Base-by-base conservation (phyloP, 2,888 invertebrate species). In the Hoplodrina ambigua region DNA sequence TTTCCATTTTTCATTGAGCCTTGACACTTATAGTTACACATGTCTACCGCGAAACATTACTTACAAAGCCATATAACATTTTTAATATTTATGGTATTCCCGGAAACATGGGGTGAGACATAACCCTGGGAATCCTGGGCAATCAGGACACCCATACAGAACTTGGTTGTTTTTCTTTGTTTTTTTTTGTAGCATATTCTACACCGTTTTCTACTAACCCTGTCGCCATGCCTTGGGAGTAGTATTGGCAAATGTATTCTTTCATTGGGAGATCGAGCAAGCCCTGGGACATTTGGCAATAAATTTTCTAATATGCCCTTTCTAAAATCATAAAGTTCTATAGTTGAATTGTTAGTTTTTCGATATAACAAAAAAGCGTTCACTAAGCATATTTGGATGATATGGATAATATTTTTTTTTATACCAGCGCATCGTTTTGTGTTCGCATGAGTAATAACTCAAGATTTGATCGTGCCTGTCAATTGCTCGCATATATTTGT, bases 361-460 rank as follows among this genome's bases (percentile, higher is more conserved):
- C 59, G 61, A 60, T 74, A 75, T 61, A 75, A 64, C 37, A 79
- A 69, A 66, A 75, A 79, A 60, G 62, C 59, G 63, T 79, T 79
- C 46, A 75, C 72, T 52, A 75, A 46, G 57, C 66, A 75, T 72
- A 78, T 75, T 72, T 80, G 79, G 19, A 74, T 76, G 20, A 76
- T 66, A 64, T 76, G 79, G 55, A 80, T 76, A 69, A 72, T 60
- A 68, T n/a, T 33, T 68, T 70, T 77, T 79, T 80, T 80, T 79
- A 71, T 80, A 75, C 80, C 77, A 80, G 66, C 77, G 69, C 68
- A 76, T 41, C 59, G 76, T 74, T 67, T 80, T 76, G 49, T 71
- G 71, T 66, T 72, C 76, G 64, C 74, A 76, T 54, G 66, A 79
- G 66, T 78, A 67, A 59, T 61, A 67, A 49, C 60, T 56, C n/a